Evolutionary conservation across 2,113 vertebrate species (phyloP).

Genomic region (Catharus fuscescens): DNA sequence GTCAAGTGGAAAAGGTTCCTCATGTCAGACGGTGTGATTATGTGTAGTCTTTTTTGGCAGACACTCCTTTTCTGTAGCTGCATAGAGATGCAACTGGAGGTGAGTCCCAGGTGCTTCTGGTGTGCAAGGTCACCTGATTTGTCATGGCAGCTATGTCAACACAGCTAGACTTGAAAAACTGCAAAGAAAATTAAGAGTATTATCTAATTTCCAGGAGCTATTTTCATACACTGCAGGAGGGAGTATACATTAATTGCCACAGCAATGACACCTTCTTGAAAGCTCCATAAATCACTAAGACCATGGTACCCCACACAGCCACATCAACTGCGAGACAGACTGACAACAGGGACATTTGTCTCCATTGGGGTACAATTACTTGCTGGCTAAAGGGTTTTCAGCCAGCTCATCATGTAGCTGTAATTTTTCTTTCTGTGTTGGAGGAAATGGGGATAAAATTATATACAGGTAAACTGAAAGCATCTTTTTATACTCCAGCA

Average conservation of each 20-base stretch:
- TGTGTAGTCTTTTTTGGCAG: not conserved
- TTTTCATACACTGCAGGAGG: conserved; percentile 68
- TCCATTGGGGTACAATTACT: conserved; percentile 37
- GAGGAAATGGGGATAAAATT: conserved; percentile 10
- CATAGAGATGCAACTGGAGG: not conserved
- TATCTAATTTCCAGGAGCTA: conserved; percentile 77
- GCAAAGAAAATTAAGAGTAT: conserved; percentile 79
- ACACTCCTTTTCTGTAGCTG: not conserved
- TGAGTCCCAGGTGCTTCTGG: not conserved
- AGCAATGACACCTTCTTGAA: conserved; percentile 62
- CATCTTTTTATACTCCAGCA: not conserved
- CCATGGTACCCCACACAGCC: not conserved
- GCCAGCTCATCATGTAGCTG: not conserved
- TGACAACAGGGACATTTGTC: conserved; percentile 51
- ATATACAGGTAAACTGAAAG: not conserved
- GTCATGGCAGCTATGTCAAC: conserved; percentile 66
- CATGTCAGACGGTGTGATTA: not conserved
- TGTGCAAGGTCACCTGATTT: conserved; percentile 67
- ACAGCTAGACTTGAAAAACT: conserved; percentile 70
- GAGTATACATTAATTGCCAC: conserved; percentile 73
- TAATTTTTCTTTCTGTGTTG: not conserved
- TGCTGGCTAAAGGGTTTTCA: conserved; percentile 1
- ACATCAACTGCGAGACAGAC: not conserved
- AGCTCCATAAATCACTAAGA: conserved; percentile 73
- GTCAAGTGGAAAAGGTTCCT: conserved; percentile 1